Base-by-base conservation (phyloP, 2,113 vertebrate species). In the Macquaria australasica region DNA sequence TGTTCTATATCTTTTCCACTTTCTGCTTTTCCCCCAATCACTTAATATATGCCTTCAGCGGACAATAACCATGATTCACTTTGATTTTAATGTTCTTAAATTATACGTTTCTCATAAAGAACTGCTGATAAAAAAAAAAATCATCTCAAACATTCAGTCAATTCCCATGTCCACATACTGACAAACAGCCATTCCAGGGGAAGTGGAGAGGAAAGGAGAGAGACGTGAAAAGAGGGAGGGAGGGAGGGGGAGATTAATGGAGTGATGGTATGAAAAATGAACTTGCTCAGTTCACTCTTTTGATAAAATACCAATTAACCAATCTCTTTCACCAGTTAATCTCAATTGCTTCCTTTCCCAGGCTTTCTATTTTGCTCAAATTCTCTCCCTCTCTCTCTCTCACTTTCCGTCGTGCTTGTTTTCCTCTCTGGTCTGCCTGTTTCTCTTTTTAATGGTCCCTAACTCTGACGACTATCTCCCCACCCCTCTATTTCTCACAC, bases 281-380 rank as follows among this genome's bases (percentile, higher is more conserved):
- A 90, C 83, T 79, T 11, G 45, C 82, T 55, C 73, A 58, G 70
- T 79, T 77, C 68, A 84, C 79, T 79, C 68, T 85, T 86, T 84
- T 91, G 87, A 91, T 92, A 88, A 94, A 92, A 92, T 81, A 74
- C 66, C 89, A 91, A 92, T 92, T 92, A 91, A 86, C 83, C 83
- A 87, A 81, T 88, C 79, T 88, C 77, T 83, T 87, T 87, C 79
- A 73, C 78, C 43, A 48, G 70, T 81, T 89, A 83, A 91, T 93
- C 86, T 87, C 39, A 50, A 68, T 31, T 45, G 45, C 53, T 70
- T 55, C 63, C 21, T 79, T 79, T 84, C 53, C 82, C 67, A 56
- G 53, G 75, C 63, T 83, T 76, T 77, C 82, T 53, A 20, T 68
- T 76, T 73, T 56, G 53, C 82, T 86, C 78, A 37, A 1, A 78